phyloP scores from a whole-genome alignment of 1,140 invertebrate genomes.

The Drosophila cardini region DNA sequence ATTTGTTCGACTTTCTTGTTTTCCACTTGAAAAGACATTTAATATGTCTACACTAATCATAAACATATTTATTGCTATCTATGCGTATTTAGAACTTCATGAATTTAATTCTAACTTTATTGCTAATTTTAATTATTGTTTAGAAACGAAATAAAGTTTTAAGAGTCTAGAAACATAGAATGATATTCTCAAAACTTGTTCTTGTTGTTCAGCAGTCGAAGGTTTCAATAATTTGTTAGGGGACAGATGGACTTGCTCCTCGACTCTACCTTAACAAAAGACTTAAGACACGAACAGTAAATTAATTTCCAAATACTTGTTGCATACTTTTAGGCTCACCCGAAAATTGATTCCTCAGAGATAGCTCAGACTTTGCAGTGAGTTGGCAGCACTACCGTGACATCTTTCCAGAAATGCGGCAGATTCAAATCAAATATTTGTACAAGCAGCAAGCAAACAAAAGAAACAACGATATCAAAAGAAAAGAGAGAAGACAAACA shows the following conservation, averaged over 20 bases:
- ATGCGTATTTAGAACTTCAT: conserved; percentile 33
- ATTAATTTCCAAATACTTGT: too few relatives aligned
- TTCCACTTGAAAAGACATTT: neutral
- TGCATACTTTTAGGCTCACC: conserved; percentile 32
- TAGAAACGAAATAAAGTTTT: conserved; percentile 32
- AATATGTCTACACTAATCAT: conserved; percentile 38
- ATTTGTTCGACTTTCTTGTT: conserved; percentile 1
- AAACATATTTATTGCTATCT: conserved; percentile 63
- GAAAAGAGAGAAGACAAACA: conserved; percentile 19
- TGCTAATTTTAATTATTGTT: conserved; percentile 45
- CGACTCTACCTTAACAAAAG: conserved; percentile 28
- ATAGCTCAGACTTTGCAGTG: neutral
- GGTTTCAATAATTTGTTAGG: too few relatives aligned
- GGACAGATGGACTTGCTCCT: too few relatives aligned
- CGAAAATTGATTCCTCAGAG: neutral
- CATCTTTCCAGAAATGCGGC: conserved; percentile 7
- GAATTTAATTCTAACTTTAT: conserved; percentile 48
- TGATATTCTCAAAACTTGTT: neutral
- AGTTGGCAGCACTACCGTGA: conserved; percentile 34
- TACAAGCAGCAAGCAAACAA: conserved; percentile 31
- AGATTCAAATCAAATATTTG: conserved; percentile 48
- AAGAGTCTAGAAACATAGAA: conserved; percentile 22
- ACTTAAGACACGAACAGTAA: conserved; percentile 40
- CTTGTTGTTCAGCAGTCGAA: too few relatives aligned
- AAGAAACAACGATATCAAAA: conserved; percentile 11